Evolutionary conservation across 2,797 vertebrate species (phyloP), one percentile per base, ranked within the genome.

Genomic region (Carduelis carduelis): DNA sequence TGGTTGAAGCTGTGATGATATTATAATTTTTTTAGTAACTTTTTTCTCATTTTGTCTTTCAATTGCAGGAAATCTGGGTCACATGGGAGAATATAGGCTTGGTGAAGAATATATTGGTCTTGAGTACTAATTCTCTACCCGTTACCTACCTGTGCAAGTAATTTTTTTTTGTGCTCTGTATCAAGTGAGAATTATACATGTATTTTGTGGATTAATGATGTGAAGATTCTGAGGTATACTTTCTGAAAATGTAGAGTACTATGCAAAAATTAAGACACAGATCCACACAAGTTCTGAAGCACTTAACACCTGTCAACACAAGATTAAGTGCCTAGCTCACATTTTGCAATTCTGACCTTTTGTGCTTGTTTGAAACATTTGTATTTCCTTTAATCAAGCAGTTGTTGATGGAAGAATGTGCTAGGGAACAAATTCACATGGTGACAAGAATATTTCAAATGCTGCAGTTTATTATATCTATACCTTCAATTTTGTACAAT

Each of bases 11-110:
- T 68, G 53, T 12, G 49, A 65, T 59, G 14, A 27, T 75, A n/a
- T 39, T 23, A 15, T 53, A 0, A 1, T 28, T 28, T n/a, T 56
- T 9, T 55, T 79, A 53, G 13, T 12, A 66, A 34, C 1, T 77
- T 84, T 77, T 84, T 84, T 59, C 70, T 30, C 28, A 27, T 1
- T 78, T 87, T 83, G 20, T 34, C 26, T 70, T 88, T 65, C 19
- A 83, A 6, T 69, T 74, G 28, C 24, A 80, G 60, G 21, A 72
- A 41, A 50, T 46, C 44, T 41, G 2, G 23, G 7, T 24, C 12
- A n/a, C 34, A 6, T 60, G 28, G 14, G 22, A 64, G 4, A 89
- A 46, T 52, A 44, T 19, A 9, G 24, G 2, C 13, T 55, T 64
- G 20, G 18, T 81, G 49, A 69, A 64, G 22, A 6, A 17, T 55